Conservation (phyloP, 2,888 invertebrate genomes). For the Papilio demoleus region DNA sequence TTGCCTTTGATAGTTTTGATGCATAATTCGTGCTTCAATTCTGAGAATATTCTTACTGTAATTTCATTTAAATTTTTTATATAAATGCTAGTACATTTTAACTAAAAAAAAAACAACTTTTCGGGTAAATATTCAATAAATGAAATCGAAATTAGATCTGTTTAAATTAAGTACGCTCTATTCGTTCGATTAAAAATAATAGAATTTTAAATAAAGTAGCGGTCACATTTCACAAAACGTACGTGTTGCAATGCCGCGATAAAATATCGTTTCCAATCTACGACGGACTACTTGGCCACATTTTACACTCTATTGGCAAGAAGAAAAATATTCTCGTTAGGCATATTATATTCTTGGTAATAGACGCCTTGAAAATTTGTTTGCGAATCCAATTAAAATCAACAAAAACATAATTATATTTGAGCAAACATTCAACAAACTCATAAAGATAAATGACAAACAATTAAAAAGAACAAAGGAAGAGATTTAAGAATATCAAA, state of each 20-base stretch:
- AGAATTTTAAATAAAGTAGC: background rate
- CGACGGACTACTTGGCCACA: too few relatives aligned
- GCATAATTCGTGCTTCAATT: slow-evolving; percentile 17
- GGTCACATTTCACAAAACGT: background rate
- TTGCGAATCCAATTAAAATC: too few relatives aligned
- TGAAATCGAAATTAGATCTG: background rate
- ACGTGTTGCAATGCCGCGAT: too few relatives aligned
- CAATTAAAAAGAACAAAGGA: background rate
- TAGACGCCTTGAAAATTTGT: too few relatives aligned
- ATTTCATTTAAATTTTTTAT: background rate
- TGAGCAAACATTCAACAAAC: background rate
- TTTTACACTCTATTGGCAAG: too few relatives aligned
- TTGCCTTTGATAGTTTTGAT: slow-evolving; percentile 20
- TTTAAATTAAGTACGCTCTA: background rate
- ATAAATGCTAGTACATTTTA: background rate
- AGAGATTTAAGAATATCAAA: slow-evolving; percentile 17
- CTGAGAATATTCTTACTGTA: background rate
- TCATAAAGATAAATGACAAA: slow-evolving; percentile 5
- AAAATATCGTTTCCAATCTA: too few relatives aligned
- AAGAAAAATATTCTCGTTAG: too few relatives aligned
- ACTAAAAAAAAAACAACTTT: too few relatives aligned
- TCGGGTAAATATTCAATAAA: too few relatives aligned
- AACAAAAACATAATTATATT: too few relatives aligned
- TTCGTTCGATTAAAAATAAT: background rate
- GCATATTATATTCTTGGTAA: too few relatives aligned